phyloP scores from a whole-genome alignment of 2,888 invertebrate species.

The Eristalis pertinax region DNA sequence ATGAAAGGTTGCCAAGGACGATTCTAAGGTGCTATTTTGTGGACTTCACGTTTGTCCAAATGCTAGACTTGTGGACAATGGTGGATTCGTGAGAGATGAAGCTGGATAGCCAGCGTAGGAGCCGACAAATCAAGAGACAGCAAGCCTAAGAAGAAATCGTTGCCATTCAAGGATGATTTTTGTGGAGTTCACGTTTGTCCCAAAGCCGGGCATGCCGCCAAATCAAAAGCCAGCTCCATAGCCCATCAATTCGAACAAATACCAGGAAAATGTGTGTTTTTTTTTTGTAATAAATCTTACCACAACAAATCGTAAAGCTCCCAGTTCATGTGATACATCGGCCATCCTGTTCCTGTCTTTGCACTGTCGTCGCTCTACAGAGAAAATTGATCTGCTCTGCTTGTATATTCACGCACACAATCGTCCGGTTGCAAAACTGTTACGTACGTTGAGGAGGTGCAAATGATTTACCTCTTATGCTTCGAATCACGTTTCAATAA shows the following conservation, averaged over 20 bases:
- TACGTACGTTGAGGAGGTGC: slow-evolving; percentile 2
- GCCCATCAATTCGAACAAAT: background rate
- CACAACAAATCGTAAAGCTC: slow-evolving; percentile 80
- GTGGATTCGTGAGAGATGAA: too few species aligned
- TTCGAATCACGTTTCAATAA: slow-evolving; percentile 45
- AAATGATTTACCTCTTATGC: slow-evolving; percentile 38
- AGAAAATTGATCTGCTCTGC: background rate
- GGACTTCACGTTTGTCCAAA: too few species aligned
- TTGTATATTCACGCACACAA: background rate
- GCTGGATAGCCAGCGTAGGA: too few species aligned
- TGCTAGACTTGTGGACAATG: too few species aligned
- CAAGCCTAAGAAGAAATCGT: too few species aligned
- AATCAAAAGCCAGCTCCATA: too few species aligned
- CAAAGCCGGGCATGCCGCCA: too few species aligned
- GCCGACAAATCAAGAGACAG: too few species aligned
- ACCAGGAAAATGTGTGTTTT: background rate
- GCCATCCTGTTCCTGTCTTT: slow-evolving; percentile 76
- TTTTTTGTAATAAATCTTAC: slow-evolving; percentile 75
- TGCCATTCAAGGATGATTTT: too few species aligned
- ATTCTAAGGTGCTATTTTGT: too few species aligned
- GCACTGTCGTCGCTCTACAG: background rate
- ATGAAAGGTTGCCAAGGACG: too few species aligned
- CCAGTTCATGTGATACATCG: slow-evolving; percentile 81
- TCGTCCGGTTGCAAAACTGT: slow-evolving; percentile 21
- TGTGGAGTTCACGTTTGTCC: too few species aligned